phyloP scores from a whole-genome alignment of 2,888 invertebrate species.

The Rhamphomyia laevipes region DNA sequence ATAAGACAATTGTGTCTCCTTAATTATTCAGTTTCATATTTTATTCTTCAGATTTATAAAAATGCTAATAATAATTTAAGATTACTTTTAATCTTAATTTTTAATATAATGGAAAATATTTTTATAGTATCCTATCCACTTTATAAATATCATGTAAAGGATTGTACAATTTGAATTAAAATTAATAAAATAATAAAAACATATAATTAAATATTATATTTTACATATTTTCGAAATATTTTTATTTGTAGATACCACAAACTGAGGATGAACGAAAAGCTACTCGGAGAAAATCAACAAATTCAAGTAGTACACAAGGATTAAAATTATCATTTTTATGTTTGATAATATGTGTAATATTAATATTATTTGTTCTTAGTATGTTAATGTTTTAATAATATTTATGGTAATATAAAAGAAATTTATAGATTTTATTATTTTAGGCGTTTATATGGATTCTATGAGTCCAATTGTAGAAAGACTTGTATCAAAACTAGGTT shows the following conservation, averaged over 20 bases:
- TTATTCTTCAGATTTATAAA: too few relatives aligned
- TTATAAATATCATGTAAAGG: background rate
- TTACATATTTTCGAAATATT: too few relatives aligned
- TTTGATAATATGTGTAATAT: constrained; percentile 28
- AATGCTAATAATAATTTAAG: too few relatives aligned
- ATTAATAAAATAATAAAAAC: constrained; percentile 16
- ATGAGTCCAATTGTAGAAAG: constrained; percentile 48
- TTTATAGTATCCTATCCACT: background rate
- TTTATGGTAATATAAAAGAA: too few relatives aligned
- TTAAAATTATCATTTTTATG: constrained; percentile 35
- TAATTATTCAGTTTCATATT: too few relatives aligned
- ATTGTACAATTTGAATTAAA: constrained; percentile 12
- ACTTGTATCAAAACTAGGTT: constrained; percentile 60
- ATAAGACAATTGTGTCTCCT: too few relatives aligned
- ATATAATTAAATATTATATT: background rate
- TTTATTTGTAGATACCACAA: constrained; percentile 15
- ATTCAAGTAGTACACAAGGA: constrained; percentile 24
- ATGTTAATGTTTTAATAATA: constrained; percentile 13
- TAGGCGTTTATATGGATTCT: constrained; percentile 33
- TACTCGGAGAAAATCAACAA: constrained; percentile 23
- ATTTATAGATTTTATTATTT: background rate
- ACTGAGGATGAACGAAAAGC: constrained; percentile 19
- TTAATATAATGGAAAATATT: background rate
- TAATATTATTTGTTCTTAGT: constrained; percentile 34
- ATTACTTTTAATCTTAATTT: too few relatives aligned